phyloP scores from a whole-genome alignment of 2,888 invertebrate genomes.

The Drosophila merina region DNA sequence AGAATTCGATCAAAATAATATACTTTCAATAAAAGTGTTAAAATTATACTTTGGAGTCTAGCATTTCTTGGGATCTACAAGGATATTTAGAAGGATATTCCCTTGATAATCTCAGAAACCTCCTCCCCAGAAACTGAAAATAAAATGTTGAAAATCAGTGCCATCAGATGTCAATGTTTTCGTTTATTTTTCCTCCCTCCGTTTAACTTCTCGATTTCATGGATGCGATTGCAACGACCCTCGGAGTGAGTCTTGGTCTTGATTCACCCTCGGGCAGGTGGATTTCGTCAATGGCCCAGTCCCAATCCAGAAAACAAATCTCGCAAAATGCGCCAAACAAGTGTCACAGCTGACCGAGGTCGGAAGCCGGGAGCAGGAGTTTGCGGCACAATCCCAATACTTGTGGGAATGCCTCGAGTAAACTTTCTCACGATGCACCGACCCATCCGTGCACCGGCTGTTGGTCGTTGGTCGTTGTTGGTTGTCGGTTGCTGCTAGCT shows the following conservation, averaged over 20 bases:
- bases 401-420: constrained; percentile 84
- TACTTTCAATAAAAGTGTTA: constrained; percentile 68
- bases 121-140: constrained; percentile 59
- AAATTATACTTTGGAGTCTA: constrained; percentile 8
- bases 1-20: constrained; percentile 53
- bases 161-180: constrained; percentile 44
- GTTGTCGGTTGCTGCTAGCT: neutral
- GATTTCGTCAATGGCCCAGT: constrained; percentile 68
- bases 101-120: constrained; percentile 52
- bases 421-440: constrained; percentile 84
- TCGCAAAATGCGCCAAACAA: constrained; percentile 55
- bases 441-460: constrained; percentile 65
- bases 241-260: constrained; percentile 26
- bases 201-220: constrained; percentile 71
- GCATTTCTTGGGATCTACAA: neutral
- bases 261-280: constrained; percentile 69
- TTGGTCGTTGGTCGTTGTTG: neutral
- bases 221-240: constrained; percentile 62
- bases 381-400: constrained; percentile 70
- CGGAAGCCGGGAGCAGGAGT: constrained; percentile 52
- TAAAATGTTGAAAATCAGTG: constrained; percentile 48
- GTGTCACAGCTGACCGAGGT: constrained; percentile 71
- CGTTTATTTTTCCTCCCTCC: constrained; percentile 16
- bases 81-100: no score
- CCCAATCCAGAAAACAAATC: constrained; percentile 45